These are phyloP conservation scores for Rhysida immarginata DNA, from an alignment of 1,140 invertebrate species.

Conservation along the genomic window DNA sequence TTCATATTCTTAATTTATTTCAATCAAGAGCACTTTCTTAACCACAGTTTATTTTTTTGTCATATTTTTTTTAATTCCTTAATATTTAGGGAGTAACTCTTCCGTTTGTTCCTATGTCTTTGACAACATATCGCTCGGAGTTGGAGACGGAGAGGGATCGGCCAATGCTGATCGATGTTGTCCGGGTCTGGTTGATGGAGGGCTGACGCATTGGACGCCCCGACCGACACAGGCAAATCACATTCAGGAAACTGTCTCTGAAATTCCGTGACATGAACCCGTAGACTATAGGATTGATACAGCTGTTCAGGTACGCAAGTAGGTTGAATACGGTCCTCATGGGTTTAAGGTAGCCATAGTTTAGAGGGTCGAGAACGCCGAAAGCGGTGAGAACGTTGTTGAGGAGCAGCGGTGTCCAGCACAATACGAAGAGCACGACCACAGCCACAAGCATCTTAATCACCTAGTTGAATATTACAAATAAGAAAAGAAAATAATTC, in stretches of 20 bases:
- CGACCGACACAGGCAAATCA: constrained; percentile 27
- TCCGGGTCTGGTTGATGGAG: constrained; percentile 25
- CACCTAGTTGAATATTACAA: too few relatives aligned
- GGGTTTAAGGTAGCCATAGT: constrained; percentile 41
- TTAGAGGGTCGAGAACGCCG: constrained; percentile 34
- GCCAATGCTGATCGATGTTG: constrained; percentile 24
- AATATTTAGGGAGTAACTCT: too few relatives aligned
- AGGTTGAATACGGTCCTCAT: constrained; percentile 44
- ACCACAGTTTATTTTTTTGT: too few relatives aligned
- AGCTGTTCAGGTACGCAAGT: constrained; percentile 54
- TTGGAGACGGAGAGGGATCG: constrained; percentile 13
- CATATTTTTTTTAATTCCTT: too few relatives aligned
- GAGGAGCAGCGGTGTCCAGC: constrained; percentile 49
- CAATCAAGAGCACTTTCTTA: too few relatives aligned
- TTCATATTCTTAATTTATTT: too few relatives aligned
- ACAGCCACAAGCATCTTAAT: constrained; percentile 55
- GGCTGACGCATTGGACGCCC: constrained; percentile 14
- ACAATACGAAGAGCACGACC: constrained; percentile 47
- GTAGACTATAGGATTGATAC: constrained; percentile 61
- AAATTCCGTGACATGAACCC: constrained; percentile 69
- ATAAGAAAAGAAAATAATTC: too few relatives aligned
- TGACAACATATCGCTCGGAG: too few relatives aligned
- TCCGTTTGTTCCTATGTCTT: too few relatives aligned
- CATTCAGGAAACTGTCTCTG: constrained; percentile 42
- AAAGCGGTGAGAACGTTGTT: constrained; percentile 48